Base-by-base conservation (phyloP, 1,140 invertebrate genomes). In the Bombus polaris region DNA sequence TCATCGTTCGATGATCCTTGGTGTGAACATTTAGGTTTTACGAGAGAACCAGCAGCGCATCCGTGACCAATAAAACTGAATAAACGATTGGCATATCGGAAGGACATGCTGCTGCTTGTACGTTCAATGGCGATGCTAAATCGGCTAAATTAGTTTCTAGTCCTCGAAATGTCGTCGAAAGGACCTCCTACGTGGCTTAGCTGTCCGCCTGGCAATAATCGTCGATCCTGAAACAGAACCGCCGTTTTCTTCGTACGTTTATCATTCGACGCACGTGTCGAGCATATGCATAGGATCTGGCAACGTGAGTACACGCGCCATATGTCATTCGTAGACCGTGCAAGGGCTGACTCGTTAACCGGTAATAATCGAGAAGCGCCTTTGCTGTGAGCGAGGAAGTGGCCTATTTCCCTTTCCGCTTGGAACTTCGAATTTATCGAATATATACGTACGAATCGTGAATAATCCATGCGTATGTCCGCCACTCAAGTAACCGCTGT, bases 191-290 rank as follows among this genome's bases (percentile, higher is more conserved):
- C 47, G 15, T 32, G 28, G 59, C 22, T 22, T 32, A 4, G 13
- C 35, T 28, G 9, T 80, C 18, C 28, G 44, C 3, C 42, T 59
- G 70, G 77, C 77, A 81, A 86, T 59, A 66, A 62, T 83, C 81
- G 39, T 37, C 57, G 22, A 42, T 83, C 74, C 62, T 72, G 57
- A 79, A n/a, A 57, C 42, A 82, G 12, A 84, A 80, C 62, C 47
- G n/a, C 73, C 70, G 9, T 65, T 15, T 15, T 28, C 32, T 22
- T 57, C 32, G 1, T 37, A 22, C 6, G 25, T 78, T 47, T 12
- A 42, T 77, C 66, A 81, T 82, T 82, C 59, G 71, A 39, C 47
- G 44, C 89, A 90, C 75, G 76, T 90, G 89, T 78, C 71, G 53
- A 44, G 57, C 89, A 90, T 62, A 80, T 90, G 88, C 44, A 28